phyloP scores from a whole-genome alignment of 2,113 vertebrate species.

The Colius striatus region DNA sequence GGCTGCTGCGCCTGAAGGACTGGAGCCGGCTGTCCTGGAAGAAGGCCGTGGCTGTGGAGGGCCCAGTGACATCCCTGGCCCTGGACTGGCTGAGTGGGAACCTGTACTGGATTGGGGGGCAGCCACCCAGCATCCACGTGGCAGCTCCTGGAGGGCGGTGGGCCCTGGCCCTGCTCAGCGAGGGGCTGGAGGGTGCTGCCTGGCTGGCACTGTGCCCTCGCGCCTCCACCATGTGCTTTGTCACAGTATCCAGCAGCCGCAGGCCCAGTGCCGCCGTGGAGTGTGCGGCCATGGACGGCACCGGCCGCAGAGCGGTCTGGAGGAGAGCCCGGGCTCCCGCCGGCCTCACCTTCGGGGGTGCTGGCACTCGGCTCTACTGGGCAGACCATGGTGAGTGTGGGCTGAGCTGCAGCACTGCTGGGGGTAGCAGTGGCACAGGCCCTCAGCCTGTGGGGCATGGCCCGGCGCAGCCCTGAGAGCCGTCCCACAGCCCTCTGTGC shows the following conservation, averaged over 20 bases:
- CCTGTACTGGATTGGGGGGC: conserved; percentile 87
- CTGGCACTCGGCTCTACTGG: conserved; percentile 85
- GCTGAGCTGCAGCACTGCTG: fast-evolving
- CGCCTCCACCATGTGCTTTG: conserved; percentile 83
- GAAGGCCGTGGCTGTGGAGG: conserved; percentile 74
- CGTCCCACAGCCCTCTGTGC: fast-evolving
- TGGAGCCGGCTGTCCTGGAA: conserved; percentile 68
- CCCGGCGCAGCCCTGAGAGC: fast-evolving
- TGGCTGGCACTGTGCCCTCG: conserved; percentile 83
- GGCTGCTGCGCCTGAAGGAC: conserved; percentile 75
- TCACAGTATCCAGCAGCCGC: conserved; percentile 10
- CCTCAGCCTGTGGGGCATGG: fast-evolving
- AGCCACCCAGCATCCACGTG: conserved; percentile 73
- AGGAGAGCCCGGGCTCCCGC: conserved; percentile 72
- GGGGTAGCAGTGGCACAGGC: fast-evolving
- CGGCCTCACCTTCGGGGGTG: conserved; percentile 78
- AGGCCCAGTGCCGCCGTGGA: conserved; percentile 41
- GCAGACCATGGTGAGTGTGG: conserved; percentile 81
- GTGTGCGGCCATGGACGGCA: conserved; percentile 88
- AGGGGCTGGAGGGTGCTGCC: conserved; percentile 64
- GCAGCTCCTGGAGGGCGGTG: conserved; percentile 69
- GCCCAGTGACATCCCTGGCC: conserved; percentile 78
- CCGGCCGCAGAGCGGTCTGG: conserved; percentile 77
- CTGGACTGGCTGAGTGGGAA: conserved; percentile 91
- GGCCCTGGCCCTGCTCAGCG: conserved; percentile 69